Percentiles rank a stretch among this genome's conserved stretches.
phyloP scores from a whole-genome alignment of 1,140 invertebrate genomes.

The Littorina saxatilis region DNA sequence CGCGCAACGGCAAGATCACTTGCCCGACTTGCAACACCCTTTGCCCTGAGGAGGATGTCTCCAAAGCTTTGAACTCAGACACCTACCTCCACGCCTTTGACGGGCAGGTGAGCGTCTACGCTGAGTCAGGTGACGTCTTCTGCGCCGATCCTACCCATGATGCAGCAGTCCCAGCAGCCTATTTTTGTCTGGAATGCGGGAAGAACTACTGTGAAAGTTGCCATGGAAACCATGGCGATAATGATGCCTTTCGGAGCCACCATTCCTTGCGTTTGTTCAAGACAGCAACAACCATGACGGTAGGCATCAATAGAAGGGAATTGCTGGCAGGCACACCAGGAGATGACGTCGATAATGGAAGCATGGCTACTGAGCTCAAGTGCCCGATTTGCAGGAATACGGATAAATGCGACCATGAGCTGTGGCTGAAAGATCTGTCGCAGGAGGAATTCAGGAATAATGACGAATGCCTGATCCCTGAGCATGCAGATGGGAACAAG shows the following conservation, averaged over 20 bases:
- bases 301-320: conserved; percentile 13
- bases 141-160: conserved; percentile 4
- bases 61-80: neutral
- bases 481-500: neutral
- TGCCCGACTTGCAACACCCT: neutral
- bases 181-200: conserved; percentile 32
- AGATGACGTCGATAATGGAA: neutral
- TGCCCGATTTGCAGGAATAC: conserved; percentile 35
- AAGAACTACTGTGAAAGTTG: conserved; percentile 22
- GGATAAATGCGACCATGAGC: conserved; percentile 17
- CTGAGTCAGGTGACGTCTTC: conserved; percentile 14
- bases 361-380: neutral
- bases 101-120: conserved; percentile 15
- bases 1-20: neutral
- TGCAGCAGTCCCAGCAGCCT: neutral
- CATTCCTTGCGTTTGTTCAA: conserved; percentile 7
- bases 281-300: conserved; percentile 19
- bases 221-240: neutral
- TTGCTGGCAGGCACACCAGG: neutral
- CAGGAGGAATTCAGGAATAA: neutral
- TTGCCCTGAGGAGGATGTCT: neutral
- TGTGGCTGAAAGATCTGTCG: neutral
- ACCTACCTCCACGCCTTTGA: conserved; percentile 22
- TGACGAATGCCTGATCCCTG: neutral
- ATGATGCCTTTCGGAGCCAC: neutral